Percentiles rank a stretch among this genome's conserved stretches.
Conservation (phyloP, 2,113 vertebrate genomes). For the Elephantulus edwardii region DNA sequence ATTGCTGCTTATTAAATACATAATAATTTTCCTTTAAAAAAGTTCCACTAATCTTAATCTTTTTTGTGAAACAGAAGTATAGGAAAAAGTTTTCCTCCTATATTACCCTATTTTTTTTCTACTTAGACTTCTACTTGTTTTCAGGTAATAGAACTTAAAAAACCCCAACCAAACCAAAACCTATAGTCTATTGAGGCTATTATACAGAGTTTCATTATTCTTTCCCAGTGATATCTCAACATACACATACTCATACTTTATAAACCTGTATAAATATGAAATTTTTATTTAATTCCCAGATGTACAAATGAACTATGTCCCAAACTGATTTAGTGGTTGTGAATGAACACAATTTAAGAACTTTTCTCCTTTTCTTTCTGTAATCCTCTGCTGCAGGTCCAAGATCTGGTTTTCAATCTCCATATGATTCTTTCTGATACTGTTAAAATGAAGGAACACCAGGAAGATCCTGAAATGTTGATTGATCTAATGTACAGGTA, state of each 20-base stretch:
- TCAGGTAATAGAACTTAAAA: neutral
- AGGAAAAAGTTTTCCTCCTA: neutral
- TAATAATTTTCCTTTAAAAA: slow-evolving; percentile 3
- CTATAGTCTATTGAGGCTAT: neutral
- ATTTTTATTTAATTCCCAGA: neutral
- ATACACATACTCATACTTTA: neutral
- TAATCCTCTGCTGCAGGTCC: slow-evolving; percentile 87
- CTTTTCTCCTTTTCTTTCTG: slow-evolving; percentile 18
- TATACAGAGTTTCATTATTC: neutral
- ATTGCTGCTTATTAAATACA: slow-evolving; percentile 1
- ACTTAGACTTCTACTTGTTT: neutral
- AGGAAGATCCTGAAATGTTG: slow-evolving; percentile 98
- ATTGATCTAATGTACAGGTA: slow-evolving; percentile 99
- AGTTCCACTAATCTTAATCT: neutral
- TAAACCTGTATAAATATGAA: neutral
- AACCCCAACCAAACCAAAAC: neutral
- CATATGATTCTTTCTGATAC: slow-evolving; percentile 99
- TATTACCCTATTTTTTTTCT: neutral
- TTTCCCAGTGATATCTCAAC: neutral
- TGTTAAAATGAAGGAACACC: slow-evolving; percentile 99
- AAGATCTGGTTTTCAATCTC: slow-evolving; percentile 98
- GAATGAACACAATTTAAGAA: slow-evolving; percentile 13
- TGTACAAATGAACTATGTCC: slow-evolving; percentile 16
- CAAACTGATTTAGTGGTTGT: neutral
- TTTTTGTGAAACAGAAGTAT: slow-evolving; percentile 22